Evolutionary conservation across 2,113 vertebrate species (phyloP), one percentile per base, ranked within the genome.

Genomic region (Sander vitreus): DNA sequence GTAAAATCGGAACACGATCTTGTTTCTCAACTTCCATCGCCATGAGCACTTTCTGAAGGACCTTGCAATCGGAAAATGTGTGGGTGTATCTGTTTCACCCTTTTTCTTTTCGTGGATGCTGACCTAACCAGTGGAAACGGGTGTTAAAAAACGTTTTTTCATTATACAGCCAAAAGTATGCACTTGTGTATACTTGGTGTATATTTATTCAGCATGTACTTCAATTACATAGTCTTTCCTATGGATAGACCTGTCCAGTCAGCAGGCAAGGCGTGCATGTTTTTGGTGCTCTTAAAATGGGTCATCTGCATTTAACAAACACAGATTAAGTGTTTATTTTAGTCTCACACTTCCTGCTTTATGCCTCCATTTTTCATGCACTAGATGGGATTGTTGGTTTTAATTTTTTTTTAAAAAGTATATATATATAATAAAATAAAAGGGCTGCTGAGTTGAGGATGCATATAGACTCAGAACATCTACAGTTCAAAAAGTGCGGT

Each of bases 41-140:
- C 85, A 78, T 27, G 69, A 85, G 89, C 86, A 66, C 87, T 93
- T 89, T 94, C 90, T 94, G 84, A 93, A 92, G 89, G 93, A 94
- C 90, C 92, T 91, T 93, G 91, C 88, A 85, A 75, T 91, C 48
- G 87, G 94, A 95, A 95, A 93, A 86, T 88, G 91, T 88, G 93
- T 94, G 86, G 93, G 94, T 82, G 94, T 91, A 66, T 81, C 8
- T 80, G 2, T 74, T 62, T 92, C 80, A 90, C 36, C 82, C 53
- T 81, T 86, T 81, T 78, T 72, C 84, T 88, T 85, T 86, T 58
- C 77, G 79, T 88, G 86, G 78, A 83, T 88, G 68, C 84, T 93
- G 92, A 94, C 93, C 93, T 85, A 82, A 89, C 88, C 83, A 89
- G 51, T 54, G 89, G 66, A 86, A 89, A 73, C 60, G 43, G 80